Evolutionary conservation across 1,140 invertebrate genomes (phyloP).

Genomic region (Brachionus asplanchnoidis): DNA sequence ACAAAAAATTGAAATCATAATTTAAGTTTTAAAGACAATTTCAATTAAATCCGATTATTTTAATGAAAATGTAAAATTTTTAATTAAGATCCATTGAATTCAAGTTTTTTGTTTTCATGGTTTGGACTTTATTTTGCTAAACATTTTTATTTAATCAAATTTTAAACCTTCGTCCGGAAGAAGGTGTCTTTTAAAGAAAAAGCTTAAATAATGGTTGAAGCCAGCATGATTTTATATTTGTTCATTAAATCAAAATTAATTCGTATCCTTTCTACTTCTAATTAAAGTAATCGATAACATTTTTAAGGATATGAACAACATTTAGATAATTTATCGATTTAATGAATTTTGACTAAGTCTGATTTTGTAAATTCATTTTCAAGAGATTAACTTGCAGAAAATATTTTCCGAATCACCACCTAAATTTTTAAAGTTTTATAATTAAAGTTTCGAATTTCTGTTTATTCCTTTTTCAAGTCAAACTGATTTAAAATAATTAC

Average conservation of each 20-base stretch:
- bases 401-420: background rate
- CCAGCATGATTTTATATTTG: background rate
- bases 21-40: background rate
- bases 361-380: background rate
- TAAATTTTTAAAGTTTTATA: background rate
- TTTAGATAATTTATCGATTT: constrained; percentile 5
- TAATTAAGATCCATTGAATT: background rate
- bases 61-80: background rate
- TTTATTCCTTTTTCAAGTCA: background rate
- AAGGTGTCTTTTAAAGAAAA: background rate
- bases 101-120: background rate
- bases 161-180: background rate
- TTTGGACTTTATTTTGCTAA: background rate
- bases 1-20: background rate
- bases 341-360: background rate
- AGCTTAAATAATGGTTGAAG: background rate
- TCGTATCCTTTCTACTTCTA: background rate
- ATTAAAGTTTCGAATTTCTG: background rate
- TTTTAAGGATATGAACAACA: background rate
- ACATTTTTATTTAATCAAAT: background rate
- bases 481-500: background rate
- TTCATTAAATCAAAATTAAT: background rate
- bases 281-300: background rate
- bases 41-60: background rate
- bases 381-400: background rate